A percentile compares a stretch with the other conserved stretches of the same genome.
phyloP scores from a whole-genome alignment of 1,140 invertebrate species.

The Caenorhabditis tropicalis region DNA sequence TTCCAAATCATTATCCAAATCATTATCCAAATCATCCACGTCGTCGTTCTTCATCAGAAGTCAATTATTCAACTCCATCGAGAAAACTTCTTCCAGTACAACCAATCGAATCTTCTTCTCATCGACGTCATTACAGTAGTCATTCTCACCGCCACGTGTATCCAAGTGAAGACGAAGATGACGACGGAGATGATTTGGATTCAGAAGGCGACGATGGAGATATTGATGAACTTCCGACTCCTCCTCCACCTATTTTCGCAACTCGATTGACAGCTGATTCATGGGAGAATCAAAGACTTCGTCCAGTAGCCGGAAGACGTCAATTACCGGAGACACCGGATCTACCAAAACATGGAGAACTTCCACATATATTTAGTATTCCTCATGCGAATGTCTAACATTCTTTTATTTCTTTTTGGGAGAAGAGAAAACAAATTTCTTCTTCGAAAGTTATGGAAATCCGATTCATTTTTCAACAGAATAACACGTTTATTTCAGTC shows the following conservation, averaged over 20 bases:
- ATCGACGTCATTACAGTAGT: background rate
- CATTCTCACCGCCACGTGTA: background rate
- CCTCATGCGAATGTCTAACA: background rate
- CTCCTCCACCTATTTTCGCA: constrained; percentile 3
- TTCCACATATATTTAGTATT: background rate
- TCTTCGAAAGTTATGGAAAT: background rate
- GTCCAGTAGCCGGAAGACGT: background rate
- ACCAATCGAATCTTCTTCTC: background rate
- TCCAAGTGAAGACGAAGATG: background rate
- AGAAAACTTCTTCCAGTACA: background rate
- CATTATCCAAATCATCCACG: background rate
- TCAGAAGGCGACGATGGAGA: background rate
- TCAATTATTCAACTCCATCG: background rate
- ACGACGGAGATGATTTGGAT: background rate
- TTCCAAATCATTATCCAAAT: background rate
- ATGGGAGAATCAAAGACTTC: constrained; percentile 6
- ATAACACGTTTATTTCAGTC: background rate
- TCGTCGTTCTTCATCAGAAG: background rate
- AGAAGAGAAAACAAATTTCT: too few relatives aligned
- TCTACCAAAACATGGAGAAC: constrained; percentile 16
- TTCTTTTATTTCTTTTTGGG: background rate
- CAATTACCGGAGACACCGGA: background rate
- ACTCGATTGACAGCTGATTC: background rate
- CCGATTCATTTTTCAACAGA: background rate
- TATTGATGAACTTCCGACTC: constrained; percentile 5